phyloP scores from a whole-genome alignment of 2,113 vertebrate species.

The Heterochromis multidens region DNA sequence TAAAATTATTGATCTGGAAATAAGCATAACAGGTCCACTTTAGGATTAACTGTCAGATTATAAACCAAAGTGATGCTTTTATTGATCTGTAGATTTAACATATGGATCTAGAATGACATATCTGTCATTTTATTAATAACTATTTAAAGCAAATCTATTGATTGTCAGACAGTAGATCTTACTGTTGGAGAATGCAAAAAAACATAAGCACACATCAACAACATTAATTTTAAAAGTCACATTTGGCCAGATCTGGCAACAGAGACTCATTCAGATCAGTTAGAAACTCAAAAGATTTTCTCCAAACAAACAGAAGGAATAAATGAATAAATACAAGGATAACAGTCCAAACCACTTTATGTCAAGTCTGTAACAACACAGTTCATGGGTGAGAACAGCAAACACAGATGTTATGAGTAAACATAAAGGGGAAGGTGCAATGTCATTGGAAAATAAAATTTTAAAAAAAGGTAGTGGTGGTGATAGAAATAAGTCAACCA shows the following conservation, averaged over 20 bases:
- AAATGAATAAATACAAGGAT: neutral
- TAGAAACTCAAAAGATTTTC: neutral
- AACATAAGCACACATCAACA: neutral
- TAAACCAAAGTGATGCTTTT: neutral
- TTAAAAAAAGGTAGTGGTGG: neutral
- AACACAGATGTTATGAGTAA: constrained; percentile 58
- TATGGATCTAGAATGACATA: neutral
- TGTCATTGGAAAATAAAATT: constrained; percentile 39
- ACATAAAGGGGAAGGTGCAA: constrained; percentile 23
- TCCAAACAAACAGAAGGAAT: neutral
- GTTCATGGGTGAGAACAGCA: constrained; percentile 22
- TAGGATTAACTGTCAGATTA: neutral
- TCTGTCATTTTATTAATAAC: neutral
- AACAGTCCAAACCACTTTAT: neutral
- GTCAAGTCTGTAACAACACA: neutral
- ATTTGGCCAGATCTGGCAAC: neutral
- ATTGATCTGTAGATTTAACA: neutral
- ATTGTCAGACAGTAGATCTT: neutral
- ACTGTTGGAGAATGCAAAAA: neutral
- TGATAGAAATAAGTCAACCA: constrained; percentile 37
- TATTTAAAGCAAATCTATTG: neutral
- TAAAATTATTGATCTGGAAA: neutral
- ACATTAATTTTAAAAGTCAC: neutral
- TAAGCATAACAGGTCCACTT: neutral
- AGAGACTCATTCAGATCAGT: neutral